Evolutionary conservation across 2,113 vertebrate genomes (phyloP).

Genomic region (Malurus alboscapulatus): DNA sequence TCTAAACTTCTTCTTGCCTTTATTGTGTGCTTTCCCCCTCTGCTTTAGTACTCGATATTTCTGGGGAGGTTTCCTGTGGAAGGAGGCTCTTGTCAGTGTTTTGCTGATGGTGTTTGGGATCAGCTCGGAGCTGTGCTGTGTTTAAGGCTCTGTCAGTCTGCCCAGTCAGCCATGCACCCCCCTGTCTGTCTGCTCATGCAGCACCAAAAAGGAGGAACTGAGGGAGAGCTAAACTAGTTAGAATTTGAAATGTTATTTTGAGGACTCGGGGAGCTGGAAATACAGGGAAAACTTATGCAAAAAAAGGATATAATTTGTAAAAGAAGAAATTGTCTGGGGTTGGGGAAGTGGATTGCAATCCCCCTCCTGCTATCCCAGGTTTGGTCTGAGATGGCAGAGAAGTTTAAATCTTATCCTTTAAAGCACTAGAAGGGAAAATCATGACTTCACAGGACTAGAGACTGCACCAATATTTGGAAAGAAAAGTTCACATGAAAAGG

Average conservation of each 20-base stretch:
- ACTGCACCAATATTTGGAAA: not conserved
- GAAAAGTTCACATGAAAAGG: not conserved
- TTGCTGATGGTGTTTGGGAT: not conserved
- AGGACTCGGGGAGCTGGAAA: not conserved
- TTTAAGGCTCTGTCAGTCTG: not conserved
- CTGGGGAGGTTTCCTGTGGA: not conserved
- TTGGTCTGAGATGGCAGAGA: not conserved
- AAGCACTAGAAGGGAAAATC: not conserved
- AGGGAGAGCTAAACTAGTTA: not conserved
- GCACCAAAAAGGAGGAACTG: not conserved
- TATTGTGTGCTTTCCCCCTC: not conserved
- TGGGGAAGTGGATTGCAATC: not conserved
- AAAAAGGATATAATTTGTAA: not conserved
- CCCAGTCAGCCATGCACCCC: not conserved
- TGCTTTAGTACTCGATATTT: not conserved
- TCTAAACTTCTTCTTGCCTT: not conserved
- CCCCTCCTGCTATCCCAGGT: not conserved
- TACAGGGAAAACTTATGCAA: not conserved
- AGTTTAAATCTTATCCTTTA: not conserved
- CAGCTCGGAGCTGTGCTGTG: rapidly evolving
- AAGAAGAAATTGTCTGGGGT: not conserved
- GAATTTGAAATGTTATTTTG: not conserved
- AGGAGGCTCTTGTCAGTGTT: not conserved
- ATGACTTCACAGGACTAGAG: not conserved
- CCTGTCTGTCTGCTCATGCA: not conserved